Evolutionary conservation across 2,888 invertebrate genomes (phyloP).

Genomic region (Adela reaumurella): DNA sequence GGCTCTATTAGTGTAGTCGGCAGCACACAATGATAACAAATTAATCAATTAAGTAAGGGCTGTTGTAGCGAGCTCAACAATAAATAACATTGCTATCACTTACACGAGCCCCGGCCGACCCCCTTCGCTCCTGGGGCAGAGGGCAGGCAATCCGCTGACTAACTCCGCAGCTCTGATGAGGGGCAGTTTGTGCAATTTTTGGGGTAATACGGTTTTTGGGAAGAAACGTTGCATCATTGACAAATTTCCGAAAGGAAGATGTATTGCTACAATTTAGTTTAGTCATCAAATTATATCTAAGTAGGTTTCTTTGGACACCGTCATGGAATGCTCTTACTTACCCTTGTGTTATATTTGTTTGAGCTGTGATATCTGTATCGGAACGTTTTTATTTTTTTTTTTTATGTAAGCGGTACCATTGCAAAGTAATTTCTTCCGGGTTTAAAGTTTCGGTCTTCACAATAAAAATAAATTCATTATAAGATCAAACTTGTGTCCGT

Average conservation of each 20-base stretch:
- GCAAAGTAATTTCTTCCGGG: no score
- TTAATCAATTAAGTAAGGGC: background rate
- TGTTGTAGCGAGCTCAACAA: background rate
- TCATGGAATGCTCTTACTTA: no score
- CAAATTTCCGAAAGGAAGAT: background rate
- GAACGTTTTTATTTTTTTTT: no score
- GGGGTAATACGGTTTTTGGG: background rate
- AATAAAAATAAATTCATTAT: no score
- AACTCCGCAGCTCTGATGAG: background rate
- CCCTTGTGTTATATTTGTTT: no score
- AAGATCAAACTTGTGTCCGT: no score
- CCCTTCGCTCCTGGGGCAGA: background rate
- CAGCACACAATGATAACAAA: background rate
- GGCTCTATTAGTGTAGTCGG: background rate
- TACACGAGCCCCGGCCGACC: background rate
- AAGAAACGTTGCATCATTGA: background rate
- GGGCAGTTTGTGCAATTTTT: background rate
- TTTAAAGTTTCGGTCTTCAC: no score
- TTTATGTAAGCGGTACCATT: no score
- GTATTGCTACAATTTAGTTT: background rate
- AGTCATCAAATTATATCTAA: no score
- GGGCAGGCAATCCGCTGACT: no score
- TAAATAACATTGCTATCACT: background rate
- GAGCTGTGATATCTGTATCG: no score
- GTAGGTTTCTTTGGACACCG: no score